Percentiles rank a stretch among this genome's conserved stretches.
Conservation (phyloP, 53 echinoderm and acorn worm species). For the Paelopatides confundens region DNA sequence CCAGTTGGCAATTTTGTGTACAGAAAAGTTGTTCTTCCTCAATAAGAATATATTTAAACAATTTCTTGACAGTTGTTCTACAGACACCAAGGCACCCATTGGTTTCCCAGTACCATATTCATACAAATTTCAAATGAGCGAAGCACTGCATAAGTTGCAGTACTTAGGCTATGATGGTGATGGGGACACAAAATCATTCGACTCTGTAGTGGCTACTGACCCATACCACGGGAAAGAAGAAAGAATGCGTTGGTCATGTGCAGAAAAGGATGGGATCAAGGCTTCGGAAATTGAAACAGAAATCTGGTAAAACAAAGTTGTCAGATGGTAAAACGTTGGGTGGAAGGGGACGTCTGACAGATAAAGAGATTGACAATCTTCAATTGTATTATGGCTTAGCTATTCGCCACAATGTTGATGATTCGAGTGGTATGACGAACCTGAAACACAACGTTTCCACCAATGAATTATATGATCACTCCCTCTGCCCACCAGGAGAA, state of each 20-base stretch:
- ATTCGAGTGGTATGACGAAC: not conserved
- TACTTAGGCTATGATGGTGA: slow-evolving; percentile 16
- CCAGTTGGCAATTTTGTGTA: too few species aligned
- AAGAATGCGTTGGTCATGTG: slow-evolving; percentile 10
- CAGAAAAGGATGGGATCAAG: not conserved
- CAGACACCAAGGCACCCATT: too few species aligned
- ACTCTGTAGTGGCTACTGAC: not conserved
- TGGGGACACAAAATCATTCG: not conserved
- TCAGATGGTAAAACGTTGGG: slow-evolving; percentile 3
- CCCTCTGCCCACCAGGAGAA: not conserved
- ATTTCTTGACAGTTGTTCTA: too few species aligned
- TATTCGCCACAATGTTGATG: not conserved
- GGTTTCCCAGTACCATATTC: too few species aligned
- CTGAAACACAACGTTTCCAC: too few species aligned
- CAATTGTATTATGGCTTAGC: slow-evolving; percentile 7
- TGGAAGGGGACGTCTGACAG: not conserved
- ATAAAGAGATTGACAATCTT: not conserved
- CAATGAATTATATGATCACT: too few species aligned
- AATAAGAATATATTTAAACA: too few species aligned
- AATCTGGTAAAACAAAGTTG: not conserved
- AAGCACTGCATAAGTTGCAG: not conserved
- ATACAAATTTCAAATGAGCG: not conserved
- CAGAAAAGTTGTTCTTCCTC: too few species aligned
- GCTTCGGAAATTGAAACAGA: not conserved
- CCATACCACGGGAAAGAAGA: slow-evolving; percentile 14